Conservation (phyloP, 2,797 vertebrate species). For the Paramormyrops hopkinsi region DNA sequence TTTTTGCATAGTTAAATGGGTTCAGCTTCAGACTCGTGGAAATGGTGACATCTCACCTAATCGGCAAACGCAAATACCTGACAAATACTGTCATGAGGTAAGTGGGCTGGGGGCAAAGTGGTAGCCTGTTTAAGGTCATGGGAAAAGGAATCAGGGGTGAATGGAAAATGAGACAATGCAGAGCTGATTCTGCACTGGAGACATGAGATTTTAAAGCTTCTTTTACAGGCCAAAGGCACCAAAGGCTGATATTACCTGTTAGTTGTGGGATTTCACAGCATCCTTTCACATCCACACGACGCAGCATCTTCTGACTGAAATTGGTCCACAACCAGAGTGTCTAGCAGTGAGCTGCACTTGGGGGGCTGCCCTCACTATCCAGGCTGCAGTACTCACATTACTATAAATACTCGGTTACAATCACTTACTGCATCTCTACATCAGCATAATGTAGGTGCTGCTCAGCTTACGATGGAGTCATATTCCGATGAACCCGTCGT, state of each 20-base stretch:
- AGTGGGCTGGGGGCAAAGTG: background rate
- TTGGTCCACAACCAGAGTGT: background rate
- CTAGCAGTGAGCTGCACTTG: background rate
- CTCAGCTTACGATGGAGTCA: background rate
- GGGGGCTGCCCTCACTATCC: background rate
- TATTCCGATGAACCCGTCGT: background rate
- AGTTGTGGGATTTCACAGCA: background rate
- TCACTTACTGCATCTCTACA: background rate
- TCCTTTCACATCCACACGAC: background rate
- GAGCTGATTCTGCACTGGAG: background rate
- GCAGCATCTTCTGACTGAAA: background rate
- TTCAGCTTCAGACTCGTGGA: background rate
- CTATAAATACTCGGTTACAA: background rate
- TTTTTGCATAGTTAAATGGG: conserved; percentile 14
- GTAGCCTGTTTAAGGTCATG: background rate
- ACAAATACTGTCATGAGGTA: background rate
- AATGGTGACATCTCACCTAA: conserved; percentile 18
- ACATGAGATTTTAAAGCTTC: background rate
- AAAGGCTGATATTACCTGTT: background rate
- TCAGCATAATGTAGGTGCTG: background rate
- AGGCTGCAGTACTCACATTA: background rate
- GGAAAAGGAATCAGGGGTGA: background rate
- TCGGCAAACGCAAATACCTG: background rate
- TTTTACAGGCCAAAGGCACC: background rate
- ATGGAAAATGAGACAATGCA: background rate